phyloP scores from a whole-genome alignment of 2,888 invertebrate genomes.

The Athalia cordata region DNA sequence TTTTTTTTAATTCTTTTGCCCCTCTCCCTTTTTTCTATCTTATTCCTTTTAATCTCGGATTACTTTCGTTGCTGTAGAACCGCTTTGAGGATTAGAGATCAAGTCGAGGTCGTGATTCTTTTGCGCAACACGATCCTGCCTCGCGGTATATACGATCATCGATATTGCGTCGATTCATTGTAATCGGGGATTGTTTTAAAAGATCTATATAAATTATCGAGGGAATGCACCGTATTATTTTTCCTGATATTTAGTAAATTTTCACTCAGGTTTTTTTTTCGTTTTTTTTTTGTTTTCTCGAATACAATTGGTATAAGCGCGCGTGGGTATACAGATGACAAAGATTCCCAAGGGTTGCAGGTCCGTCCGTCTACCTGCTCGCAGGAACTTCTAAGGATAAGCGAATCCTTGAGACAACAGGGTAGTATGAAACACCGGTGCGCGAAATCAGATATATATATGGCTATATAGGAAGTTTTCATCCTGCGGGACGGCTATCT shows the following conservation, averaged over 20 bases:
- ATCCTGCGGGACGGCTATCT: slow-evolving; percentile 44
- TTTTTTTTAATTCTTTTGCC: slow-evolving; percentile 4
- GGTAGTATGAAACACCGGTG: slow-evolving; percentile 62
- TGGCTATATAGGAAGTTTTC: neutral
- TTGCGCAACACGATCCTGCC: slow-evolving; percentile 57
- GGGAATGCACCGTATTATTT: too few relatives aligned
- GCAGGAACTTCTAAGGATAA: slow-evolving; percentile 64
- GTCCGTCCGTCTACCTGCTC: neutral
- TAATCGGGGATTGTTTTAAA: neutral
- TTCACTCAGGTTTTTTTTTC: too few relatives aligned
- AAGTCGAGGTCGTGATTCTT: slow-evolving; percentile 64
- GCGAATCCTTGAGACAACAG: slow-evolving; percentile 70
- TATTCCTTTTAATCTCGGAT: slow-evolving; percentile 43
- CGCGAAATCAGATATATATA: slow-evolving; percentile 27
- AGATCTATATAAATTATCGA: too few relatives aligned
- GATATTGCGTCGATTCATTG: slow-evolving; percentile 5
- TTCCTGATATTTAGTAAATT: too few relatives aligned
- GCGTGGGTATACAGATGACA: neutral
- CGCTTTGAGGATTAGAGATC: slow-evolving; percentile 69
- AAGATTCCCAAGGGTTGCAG: neutral
- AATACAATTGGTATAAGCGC: neutral
- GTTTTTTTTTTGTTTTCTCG: neutral
- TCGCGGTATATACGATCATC: slow-evolving; percentile 44
- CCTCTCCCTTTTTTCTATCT: slow-evolving; percentile 2
- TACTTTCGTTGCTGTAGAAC: slow-evolving; percentile 40